Percentiles rank a stretch among this genome's conserved stretches.
Conservation (phyloP, 2,113 vertebrate genomes). For the Microtus richardsoni region DNA sequence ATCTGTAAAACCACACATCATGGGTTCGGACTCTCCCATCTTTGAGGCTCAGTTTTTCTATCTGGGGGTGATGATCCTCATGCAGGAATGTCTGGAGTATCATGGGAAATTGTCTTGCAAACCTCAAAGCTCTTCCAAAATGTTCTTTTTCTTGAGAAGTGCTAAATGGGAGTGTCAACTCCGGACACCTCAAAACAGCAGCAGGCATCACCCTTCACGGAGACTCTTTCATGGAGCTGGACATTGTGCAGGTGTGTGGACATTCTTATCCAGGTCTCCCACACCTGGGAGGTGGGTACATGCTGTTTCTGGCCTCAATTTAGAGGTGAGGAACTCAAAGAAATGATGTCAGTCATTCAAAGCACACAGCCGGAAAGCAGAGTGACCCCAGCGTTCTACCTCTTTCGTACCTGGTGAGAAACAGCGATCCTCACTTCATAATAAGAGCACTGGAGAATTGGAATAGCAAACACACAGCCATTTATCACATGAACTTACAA, state of each 20-base stretch:
- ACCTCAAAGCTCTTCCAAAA: neutral
- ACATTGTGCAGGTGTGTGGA: rapidly evolving
- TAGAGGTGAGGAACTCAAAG: neutral
- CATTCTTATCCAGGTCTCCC: neutral
- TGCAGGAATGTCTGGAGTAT: neutral
- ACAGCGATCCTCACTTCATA: neutral
- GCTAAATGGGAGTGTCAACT: neutral
- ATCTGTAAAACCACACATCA: neutral
- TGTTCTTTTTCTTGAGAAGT: neutral
- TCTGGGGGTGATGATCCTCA: neutral
- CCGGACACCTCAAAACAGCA: neutral
- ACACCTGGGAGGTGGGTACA: neutral
- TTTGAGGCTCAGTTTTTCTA: neutral
- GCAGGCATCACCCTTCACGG: neutral
- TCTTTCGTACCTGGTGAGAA: neutral
- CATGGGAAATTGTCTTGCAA: neutral
- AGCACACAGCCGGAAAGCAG: neutral
- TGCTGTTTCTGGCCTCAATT: neutral
- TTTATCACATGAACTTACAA: neutral
- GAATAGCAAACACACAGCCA: neutral
- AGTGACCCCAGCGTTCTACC: neutral
- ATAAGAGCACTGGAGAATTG: neutral
- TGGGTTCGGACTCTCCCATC: neutral
- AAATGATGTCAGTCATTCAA: neutral
- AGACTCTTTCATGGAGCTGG: neutral